Base-by-base conservation (phyloP, 2,113 vertebrate genomes). In the Leuciscus idus region DNA sequence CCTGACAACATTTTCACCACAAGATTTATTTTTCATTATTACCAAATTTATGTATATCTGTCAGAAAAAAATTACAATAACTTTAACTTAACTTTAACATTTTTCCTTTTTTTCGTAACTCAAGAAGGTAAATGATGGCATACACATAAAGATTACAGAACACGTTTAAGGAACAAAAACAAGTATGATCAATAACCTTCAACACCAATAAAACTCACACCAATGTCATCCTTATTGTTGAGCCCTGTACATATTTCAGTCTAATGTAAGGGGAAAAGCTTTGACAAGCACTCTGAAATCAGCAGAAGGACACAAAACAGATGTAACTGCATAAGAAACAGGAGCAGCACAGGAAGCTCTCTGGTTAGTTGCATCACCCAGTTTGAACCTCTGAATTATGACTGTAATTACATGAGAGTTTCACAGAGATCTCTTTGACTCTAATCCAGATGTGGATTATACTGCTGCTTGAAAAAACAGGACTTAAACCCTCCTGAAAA, bases 401-500 rank as follows among this genome's bases (percentile, higher is more conserved):
- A 84, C 43, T 26, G 30, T 11, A 74, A 66, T 80, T 55, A 84
- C 80, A 46, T 74, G 46, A 66, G 62, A 66, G 61, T 74, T 66
- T 89, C 36, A 80, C 72, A 21, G 74, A 76, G 78, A 33, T 39
- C 43, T 12, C n/a, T 23, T 43, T 36, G 26, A 17, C 43, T 84
- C 62, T 77, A 81, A 84, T 76, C 82, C 13, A 72, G 55, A 86
- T 73, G 68, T 80, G 28, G 43, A 46, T 88, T 68, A 26, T 28
- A 77, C 23, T 4, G 48, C 8, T 26, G 72, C 33, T 70, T 81
- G 57, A 39, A 86, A 33, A 26, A 7, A 2, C 62, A 43, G 26
- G 64, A 39, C 23, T 79, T 62, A 84, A 88, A 43, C 72, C n/a
- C 17, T 57, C 46, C 81, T 57, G 66, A 83, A 73, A 66, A 83